These are phyloP conservation scores for Sialis fuliginosa DNA, from an alignment of 2,888 invertebrate genomes.

Conservation along the genomic window DNA sequence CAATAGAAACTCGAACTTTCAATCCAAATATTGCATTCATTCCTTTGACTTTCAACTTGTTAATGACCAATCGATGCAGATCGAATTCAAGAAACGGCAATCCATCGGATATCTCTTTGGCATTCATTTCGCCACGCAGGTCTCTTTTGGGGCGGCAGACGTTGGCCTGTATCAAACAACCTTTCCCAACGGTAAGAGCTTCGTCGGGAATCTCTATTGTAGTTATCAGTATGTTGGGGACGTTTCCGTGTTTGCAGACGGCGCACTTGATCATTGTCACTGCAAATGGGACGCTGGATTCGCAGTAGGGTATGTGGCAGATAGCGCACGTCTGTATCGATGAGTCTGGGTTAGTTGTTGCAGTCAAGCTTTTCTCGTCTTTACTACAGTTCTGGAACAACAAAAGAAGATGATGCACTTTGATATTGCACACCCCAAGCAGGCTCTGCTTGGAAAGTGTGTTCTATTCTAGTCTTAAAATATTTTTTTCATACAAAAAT, in stretches of 20 bases:
- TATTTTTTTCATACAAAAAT: no score
- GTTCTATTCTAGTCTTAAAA: no score
- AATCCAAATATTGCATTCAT: constrained; percentile 90
- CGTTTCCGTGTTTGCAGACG: constrained; percentile 55
- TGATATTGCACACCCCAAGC: no score
- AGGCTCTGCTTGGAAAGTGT: no score
- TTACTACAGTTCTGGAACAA: neutral
- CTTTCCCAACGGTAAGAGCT: constrained; percentile 52
- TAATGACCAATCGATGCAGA: constrained; percentile 74
- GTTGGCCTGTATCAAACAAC: constrained; percentile 52
- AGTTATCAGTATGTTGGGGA: constrained; percentile 79
- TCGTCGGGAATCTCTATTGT: constrained; percentile 73
- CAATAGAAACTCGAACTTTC: constrained; percentile 50
- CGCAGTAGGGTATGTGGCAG: constrained; percentile 75
- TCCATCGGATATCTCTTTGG: constrained; percentile 88
- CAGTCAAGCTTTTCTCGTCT: neutral
- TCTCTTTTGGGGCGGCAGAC: constrained; percentile 64
- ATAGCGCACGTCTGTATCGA: constrained; percentile 14
- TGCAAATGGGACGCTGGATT: constrained; percentile 51
- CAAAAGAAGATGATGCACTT: no score
- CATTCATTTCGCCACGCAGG: constrained; percentile 65
- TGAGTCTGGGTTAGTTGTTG: neutral
- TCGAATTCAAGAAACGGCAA: constrained; percentile 94
- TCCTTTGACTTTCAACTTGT: constrained; percentile 81
- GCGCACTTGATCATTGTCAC: constrained; percentile 55